A percentile compares a stretch with the other conserved stretches of the same genome.
Conservation (phyloP, 2,113 vertebrate genomes). For the Halichoerus grypus region DNA sequence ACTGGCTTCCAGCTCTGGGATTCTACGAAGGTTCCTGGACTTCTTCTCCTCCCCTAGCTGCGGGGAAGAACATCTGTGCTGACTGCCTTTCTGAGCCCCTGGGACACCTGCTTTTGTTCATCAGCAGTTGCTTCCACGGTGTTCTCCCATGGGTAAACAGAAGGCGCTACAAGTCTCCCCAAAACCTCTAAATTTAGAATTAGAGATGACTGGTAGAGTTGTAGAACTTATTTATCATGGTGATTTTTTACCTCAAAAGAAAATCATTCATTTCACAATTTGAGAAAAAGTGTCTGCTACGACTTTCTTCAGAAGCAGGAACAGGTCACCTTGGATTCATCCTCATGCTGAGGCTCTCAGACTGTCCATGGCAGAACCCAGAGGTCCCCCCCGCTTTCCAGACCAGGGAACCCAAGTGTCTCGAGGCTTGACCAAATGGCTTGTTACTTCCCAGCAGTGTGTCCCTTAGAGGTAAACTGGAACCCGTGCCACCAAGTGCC, state of each 20-base stretch:
- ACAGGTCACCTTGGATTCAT: neutral
- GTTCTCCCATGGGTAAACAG: neutral
- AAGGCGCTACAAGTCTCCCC: neutral
- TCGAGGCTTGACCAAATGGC: neutral
- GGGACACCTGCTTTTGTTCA: neutral
- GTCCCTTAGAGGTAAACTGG: too few relatives aligned
- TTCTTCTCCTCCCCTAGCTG: neutral
- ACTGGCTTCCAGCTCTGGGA: neutral
- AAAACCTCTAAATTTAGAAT: neutral
- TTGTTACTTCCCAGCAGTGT: neutral
- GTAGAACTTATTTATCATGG: neutral
- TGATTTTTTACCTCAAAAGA: neutral
- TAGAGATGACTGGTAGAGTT: neutral
- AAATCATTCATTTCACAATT: neutral
- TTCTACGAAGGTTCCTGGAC: neutral
- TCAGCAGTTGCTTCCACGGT: fast-evolving
- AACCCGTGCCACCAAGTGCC: fast-evolving
- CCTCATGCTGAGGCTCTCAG: neutral
- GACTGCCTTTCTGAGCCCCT: too few relatives aligned
- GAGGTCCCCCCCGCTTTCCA: neutral
- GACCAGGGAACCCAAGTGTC: neutral
- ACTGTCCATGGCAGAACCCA: neutral
- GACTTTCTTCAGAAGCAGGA: neutral
- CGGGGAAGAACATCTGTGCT: too few relatives aligned
- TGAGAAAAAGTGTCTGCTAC: neutral